Evolutionary conservation across 2,113 vertebrate species (phyloP), one percentile per base, ranked within the genome.

Genomic region (Burhinus oedicnemus): DNA sequence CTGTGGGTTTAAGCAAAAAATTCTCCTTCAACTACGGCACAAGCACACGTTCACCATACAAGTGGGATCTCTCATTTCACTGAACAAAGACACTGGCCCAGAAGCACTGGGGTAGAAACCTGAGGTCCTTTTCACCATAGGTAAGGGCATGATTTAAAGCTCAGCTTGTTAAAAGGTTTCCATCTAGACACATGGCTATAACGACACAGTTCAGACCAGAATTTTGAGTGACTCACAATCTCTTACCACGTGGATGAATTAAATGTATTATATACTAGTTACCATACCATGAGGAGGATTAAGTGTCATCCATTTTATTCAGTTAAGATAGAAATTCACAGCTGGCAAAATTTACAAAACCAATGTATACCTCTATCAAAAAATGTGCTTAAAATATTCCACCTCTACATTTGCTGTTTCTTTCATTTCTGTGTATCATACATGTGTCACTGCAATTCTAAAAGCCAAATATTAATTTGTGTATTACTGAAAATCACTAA

Each of bases 1-100:
- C 98, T 99, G 97, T 0, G 16, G 70, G 90, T 71, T 44, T 4
- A 71, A 89, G 32, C 0, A 36, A 78, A 11, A 90, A 25, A 8
- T 66, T n/a, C 15, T 36, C 58, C 51, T 44, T 93, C 75, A 88
- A 75, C 52, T 54, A 21, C 1, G n/a, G 74, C 54, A 45, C 34
- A 7, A 1, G 15, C 14, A 58, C 36, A 15, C 2, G 5, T 11
- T 16, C 49, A 40, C 34, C 69, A n/a, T 0, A 2, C n/a, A 5
- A 7, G 1, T 1, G 26, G 4, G 11, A 81, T 23, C 68, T 58
- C 42, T 15, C 5, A 5, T 32, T 34, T 57, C 21, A 13, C 32
- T 7, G 25, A 84, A 17, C 8, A 6, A 17, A 47, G 16, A 40
- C 40, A 20, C 1, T 3, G 32, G 9, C 40, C 42, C 4, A 49